Evolutionary conservation across 2,888 invertebrate species (phyloP).

Genomic region (Drosophila basisetae): DNA sequence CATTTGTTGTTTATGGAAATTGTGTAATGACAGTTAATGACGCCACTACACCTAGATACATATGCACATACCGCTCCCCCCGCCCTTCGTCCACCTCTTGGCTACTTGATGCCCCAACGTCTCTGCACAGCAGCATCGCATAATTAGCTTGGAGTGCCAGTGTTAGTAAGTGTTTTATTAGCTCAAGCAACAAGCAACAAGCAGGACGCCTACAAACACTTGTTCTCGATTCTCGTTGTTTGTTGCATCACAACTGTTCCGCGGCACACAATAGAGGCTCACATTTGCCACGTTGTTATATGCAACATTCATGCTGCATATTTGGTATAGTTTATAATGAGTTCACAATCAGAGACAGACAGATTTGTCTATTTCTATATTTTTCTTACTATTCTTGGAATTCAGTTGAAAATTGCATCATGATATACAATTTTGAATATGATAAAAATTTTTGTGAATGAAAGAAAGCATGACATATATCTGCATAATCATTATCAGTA

Average conservation of each 20-base stretch:
- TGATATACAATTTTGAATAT: neutral
- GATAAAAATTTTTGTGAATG: too few species aligned
- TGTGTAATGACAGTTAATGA: slow-evolving; percentile 79
- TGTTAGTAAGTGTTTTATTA: slow-evolving; percentile 77
- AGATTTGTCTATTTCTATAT: neutral
- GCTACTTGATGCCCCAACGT: neutral
- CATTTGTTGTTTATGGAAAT: slow-evolving; percentile 74
- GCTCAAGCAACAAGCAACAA: slow-evolving; percentile 66
- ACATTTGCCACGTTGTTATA: slow-evolving; percentile 8
- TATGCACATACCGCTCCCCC: slow-evolving; percentile 18
- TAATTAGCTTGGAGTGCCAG: slow-evolving; percentile 68
- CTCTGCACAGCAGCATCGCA: slow-evolving; percentile 49
- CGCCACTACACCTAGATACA: slow-evolving; percentile 66
- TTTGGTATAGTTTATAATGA: slow-evolving; percentile 1
- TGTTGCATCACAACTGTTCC: slow-evolving; percentile 14
- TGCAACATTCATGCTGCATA: neutral
- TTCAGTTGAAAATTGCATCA: neutral
- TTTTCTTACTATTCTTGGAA: neutral
- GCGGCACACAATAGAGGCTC: slow-evolving; percentile 25
- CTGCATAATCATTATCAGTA: too few species aligned
- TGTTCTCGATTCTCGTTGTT: slow-evolving; percentile 54
- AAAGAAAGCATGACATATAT: too few species aligned
- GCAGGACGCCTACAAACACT: slow-evolving; percentile 59
- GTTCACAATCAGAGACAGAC: neutral
- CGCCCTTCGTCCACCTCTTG: neutral